phyloP scores from a whole-genome alignment of 2,797 vertebrate genomes.

The Synanceia verrucosa region DNA sequence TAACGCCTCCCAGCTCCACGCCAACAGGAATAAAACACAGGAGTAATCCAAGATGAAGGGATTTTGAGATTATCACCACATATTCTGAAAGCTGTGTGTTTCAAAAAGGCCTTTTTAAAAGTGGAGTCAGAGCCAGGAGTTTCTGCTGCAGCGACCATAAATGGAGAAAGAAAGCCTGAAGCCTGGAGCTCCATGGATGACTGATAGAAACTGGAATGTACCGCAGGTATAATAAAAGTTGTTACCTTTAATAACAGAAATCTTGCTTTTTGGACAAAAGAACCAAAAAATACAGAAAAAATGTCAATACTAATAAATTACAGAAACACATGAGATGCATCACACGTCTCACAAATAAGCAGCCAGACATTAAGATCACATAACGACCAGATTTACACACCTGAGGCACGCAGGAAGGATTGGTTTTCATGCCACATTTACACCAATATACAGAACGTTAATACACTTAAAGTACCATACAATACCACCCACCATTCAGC shows the following conservation, averaged over 20 bases:
- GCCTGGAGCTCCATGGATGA: slow-evolving; percentile 20
- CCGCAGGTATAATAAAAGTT: slow-evolving; percentile 73
- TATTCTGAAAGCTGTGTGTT: slow-evolving; percentile 50
- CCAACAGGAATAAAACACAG: slow-evolving; percentile 64
- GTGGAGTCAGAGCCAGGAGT: slow-evolving; percentile 5
- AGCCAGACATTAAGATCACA: slow-evolving; percentile 70
- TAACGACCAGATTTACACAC: slow-evolving; percentile 69
- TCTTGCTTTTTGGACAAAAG: slow-evolving; percentile 65
- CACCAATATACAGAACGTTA: slow-evolving; percentile 70
- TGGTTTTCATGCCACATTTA: slow-evolving; percentile 80
- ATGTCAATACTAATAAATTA: slow-evolving; percentile 59
- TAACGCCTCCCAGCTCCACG: slow-evolving; percentile 32
- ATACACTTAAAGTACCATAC: slow-evolving; percentile 66
- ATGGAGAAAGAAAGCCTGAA: slow-evolving; percentile 48
- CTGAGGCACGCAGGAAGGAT: slow-evolving; percentile 73
- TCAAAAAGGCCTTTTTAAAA: slow-evolving; percentile 31
- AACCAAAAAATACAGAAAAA: slow-evolving; percentile 63
- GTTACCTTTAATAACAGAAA: slow-evolving; percentile 78
- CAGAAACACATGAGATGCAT: slow-evolving; percentile 74
- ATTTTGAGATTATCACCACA: slow-evolving; percentile 59
- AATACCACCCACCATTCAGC: slow-evolving; percentile 62
- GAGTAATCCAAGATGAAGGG: slow-evolving; percentile 60
- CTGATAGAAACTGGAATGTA: slow-evolving; percentile 48
- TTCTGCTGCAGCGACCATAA: slow-evolving; percentile 50
- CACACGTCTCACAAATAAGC: slow-evolving; percentile 74